Evolutionary conservation across 2,888 invertebrate species (phyloP).

Genomic region (Hydrotaea diabolus): DNA sequence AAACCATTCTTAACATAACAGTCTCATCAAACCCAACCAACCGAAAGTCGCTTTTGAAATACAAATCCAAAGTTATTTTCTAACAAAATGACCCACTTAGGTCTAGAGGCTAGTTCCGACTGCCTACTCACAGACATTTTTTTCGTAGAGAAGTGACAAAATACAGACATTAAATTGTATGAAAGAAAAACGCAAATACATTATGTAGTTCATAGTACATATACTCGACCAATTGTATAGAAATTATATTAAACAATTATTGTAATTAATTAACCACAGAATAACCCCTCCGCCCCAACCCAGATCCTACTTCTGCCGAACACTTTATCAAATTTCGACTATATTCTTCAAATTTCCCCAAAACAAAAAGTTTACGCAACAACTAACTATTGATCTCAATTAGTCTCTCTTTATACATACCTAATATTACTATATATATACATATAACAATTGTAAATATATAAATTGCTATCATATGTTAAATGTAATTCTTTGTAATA

Average conservation of each 20-base stretch:
- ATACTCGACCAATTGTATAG: constrained; percentile 67
- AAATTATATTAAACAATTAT: constrained; percentile 45
- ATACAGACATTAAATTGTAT: neutral
- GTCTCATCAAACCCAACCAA: neutral
- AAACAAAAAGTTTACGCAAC: neutral
- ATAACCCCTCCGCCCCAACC: neutral
- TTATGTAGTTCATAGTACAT: constrained; percentile 46
- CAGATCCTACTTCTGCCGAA: neutral
- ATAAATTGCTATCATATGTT: neutral
- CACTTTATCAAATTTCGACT: neutral
- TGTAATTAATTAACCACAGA: constrained; percentile 27
- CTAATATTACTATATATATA: neutral
- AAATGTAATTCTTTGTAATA: neutral
- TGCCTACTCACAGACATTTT: neutral
- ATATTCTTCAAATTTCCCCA: constrained; percentile 5
- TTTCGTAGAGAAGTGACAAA: neutral
- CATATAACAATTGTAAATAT: constrained; percentile 17
- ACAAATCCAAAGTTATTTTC: constrained; percentile 17
- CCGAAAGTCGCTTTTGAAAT: neutral
- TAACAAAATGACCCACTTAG: neutral
- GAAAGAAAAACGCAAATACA: neutral
- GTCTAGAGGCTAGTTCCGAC: neutral
- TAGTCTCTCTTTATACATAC: neutral
- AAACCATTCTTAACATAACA: too few relatives aligned
- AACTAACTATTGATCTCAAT: constrained; percentile 9